These are phyloP conservation scores for Therioaphis trifolii DNA, from an alignment of 2,888 invertebrate species.

Conservation along the genomic window DNA sequence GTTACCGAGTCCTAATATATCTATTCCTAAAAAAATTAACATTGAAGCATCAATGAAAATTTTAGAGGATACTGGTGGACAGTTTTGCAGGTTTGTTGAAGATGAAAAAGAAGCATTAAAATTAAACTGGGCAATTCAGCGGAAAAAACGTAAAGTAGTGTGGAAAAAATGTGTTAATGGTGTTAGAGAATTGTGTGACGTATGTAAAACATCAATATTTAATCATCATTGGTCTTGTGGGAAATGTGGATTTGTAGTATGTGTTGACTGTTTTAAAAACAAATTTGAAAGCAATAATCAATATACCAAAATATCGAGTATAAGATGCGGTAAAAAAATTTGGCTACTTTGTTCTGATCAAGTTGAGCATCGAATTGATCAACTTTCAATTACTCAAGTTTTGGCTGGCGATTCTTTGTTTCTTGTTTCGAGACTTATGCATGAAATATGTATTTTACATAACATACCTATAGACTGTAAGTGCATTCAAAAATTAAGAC, in stretches of 20 bases:
- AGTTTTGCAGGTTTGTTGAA: constrained; percentile 92
- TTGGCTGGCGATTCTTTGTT: constrained; percentile 87
- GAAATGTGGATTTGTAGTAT: constrained; percentile 96
- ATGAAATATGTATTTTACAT: background rate
- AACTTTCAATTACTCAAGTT: constrained; percentile 93
- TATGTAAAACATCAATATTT: constrained; percentile 96
- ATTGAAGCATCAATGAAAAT: constrained; percentile 89
- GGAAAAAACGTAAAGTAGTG: constrained; percentile 75
- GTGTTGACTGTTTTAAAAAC: constrained; percentile 93
- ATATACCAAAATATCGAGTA: too few relatives aligned
- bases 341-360: constrained; percentile 91
- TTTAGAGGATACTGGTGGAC: constrained; percentile 89
- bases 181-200: constrained; percentile 97
- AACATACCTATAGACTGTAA: constrained; percentile 28
- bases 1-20: constrained; percentile 82
- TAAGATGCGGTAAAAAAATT: constrained; percentile 77
- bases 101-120: constrained; percentile 89
- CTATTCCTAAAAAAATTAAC: constrained; percentile 79
- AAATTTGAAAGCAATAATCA: constrained; percentile 70
- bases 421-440: constrained; percentile 73
- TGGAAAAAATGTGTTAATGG: constrained; percentile 97
- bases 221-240: constrained; percentile 98
- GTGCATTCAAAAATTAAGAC: too few relatives aligned
- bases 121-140: background rate
- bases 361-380: constrained; percentile 84